Base-by-base conservation (phyloP, 2,888 invertebrate genomes). In the Ennomos erosarius region DNA sequence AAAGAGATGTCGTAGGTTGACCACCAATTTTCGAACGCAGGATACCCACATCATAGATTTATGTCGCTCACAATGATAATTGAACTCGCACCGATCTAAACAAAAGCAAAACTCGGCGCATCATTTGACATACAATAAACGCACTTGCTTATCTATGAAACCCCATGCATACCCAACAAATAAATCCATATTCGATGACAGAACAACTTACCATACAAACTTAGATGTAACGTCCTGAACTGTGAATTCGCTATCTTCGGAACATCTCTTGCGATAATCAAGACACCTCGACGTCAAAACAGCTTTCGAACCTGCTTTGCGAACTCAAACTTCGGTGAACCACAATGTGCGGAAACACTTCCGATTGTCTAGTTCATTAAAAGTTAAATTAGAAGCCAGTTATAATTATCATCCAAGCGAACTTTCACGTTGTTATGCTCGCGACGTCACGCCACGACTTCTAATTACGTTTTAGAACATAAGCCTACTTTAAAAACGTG, bases 101-200 rank as follows among this genome's bases (percentile, higher is more conserved):
- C 63, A 69, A 69, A 67, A 69, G 62, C 54, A 70, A 60, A 69
- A 67, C 68, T 66, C 61, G 62, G 59, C 57, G 62, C 68, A 66
- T 73, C 59, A 69, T 65, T 69, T 49, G 53, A 45, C 53, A 39
- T 57, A 55, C 55, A 58, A 66, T 65, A 62, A 49, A 53, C 53
- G 36, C 56, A 55, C 58, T 46, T 46, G 36, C 37, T 59, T 62
- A 68, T 68, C 67, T 71, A 72, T 68, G 55, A 65, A 73, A 68
- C 78, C 78, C 81, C 83, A 80, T 84, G 83, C 83, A 84, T 71
- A 68, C 76, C 75, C 76, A 75, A 74, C 74, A 78, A 76, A 75
- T 76, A 75, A 75, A 71, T 71, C 75, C 76, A 72, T 70, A 66
- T 71, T 75, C 81, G 75, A 80, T 76, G 45, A 43, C 54, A 50